These are phyloP conservation scores for Autographa pulchrina DNA, from an alignment of 2,888 invertebrate species.

Conservation along the genomic window DNA sequence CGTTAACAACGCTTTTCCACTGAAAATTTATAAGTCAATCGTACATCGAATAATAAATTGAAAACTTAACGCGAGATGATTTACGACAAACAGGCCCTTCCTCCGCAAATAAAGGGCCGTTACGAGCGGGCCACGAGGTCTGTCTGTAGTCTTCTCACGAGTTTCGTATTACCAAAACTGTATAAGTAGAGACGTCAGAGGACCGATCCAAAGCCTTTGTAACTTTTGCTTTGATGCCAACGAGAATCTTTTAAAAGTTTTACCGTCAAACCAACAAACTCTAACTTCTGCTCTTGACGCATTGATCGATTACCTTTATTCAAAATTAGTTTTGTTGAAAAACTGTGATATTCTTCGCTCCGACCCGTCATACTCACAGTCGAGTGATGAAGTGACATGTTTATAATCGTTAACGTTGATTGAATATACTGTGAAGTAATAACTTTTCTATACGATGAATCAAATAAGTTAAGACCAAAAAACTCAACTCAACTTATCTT, in stretches of 20 bases:
- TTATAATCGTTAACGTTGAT: slow-evolving; percentile 14
- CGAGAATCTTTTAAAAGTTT: slow-evolving; percentile 65
- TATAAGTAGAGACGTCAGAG: slow-evolving; percentile 62
- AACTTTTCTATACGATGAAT: neutral
- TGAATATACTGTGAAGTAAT: slow-evolving; percentile 11
- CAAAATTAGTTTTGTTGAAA: slow-evolving; percentile 60
- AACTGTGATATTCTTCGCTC: slow-evolving; percentile 38
- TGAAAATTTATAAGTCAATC: slow-evolving; percentile 31
- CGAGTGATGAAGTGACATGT: slow-evolving; percentile 15
- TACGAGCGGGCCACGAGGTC: slow-evolving; percentile 59
- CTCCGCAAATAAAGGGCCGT: slow-evolving; percentile 60
- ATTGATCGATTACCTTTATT: slow-evolving; percentile 69
- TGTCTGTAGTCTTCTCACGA: slow-evolving; percentile 75
- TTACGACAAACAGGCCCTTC: slow-evolving; percentile 53
- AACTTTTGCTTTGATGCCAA: slow-evolving; percentile 70
- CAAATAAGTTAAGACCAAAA: neutral
- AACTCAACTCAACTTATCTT: no score
- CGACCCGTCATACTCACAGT: slow-evolving; percentile 22
- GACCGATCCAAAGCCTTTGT: slow-evolving; percentile 60
- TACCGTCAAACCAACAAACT: slow-evolving; percentile 62
- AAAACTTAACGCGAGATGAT: slow-evolving; percentile 58
- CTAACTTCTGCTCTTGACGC: slow-evolving; percentile 62
- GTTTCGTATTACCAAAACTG: slow-evolving; percentile 71
- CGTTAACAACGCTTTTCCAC: slow-evolving; percentile 16
- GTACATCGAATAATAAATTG: slow-evolving; percentile 42